Conservation (phyloP, 2,113 vertebrate species). For the Apeltes quadracus region DNA sequence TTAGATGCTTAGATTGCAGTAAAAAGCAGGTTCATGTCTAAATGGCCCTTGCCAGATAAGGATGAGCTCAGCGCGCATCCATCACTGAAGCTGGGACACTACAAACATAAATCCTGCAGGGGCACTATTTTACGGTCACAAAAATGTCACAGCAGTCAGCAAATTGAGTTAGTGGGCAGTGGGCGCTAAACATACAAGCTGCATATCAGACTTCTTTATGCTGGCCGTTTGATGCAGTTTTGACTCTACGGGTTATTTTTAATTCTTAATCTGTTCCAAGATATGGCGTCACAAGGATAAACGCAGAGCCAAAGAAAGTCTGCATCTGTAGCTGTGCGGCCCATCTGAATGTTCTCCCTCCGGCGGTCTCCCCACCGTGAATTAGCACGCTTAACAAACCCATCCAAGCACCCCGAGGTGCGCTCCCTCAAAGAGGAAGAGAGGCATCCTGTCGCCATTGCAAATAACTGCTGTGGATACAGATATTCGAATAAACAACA, state of each 20-base stretch:
- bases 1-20: background rate
- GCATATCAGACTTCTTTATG: conserved; percentile 41
- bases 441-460: conserved; percentile 11
- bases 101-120: conserved; percentile 49
- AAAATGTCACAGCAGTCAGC: conserved; percentile 68
- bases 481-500: conserved; percentile 5
- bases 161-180: conserved; percentile 55
- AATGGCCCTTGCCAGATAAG: conserved; percentile 57
- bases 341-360: conserved; percentile 30
- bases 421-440: conserved; percentile 24
- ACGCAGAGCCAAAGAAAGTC: conserved; percentile 28
- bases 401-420: conserved; percentile 43
- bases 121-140: conserved; percentile 55
- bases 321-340: conserved; percentile 5
- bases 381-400: conserved; percentile 62
- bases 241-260: background rate
- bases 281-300: conserved; percentile 45
- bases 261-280: conserved; percentile 54
- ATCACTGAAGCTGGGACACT: conserved; percentile 46
- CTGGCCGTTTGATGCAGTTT: conserved; percentile 44
- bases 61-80: conserved; percentile 48
- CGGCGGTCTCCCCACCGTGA: conserved; percentile 25
- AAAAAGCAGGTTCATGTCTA: conserved; percentile 34
- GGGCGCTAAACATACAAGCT: conserved; percentile 29
- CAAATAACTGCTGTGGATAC: conserved; percentile 21